These are phyloP conservation scores for Opisthocomus hoazin DNA, from an alignment of 2,113 vertebrate species.

Conservation along the genomic window DNA sequence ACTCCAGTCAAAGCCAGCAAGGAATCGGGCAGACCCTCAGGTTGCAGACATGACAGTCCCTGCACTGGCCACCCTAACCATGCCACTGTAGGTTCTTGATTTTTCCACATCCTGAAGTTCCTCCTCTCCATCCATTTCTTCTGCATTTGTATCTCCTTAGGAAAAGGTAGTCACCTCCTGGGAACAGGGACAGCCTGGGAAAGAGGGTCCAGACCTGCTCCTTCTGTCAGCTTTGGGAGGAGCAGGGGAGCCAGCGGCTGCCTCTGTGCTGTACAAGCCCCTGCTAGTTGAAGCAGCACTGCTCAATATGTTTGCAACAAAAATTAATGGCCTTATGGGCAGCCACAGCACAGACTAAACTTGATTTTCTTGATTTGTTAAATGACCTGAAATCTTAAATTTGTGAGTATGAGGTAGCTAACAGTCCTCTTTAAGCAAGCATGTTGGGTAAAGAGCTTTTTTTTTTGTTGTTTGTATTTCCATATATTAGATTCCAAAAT, in stretches of 20 bases:
- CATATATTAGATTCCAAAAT: background rate
- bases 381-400: background rate
- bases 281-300: background rate
- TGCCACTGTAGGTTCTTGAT: background rate
- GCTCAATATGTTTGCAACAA: background rate
- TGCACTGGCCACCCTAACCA: accelerated
- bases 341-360: background rate
- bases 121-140: accelerated
- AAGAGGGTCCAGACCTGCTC: background rate
- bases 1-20: background rate
- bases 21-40: accelerated
- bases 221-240: background rate
- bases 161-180: background rate
- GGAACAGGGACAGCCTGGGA: background rate
- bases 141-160: background rate
- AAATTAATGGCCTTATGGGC: background rate
- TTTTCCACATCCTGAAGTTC: background rate
- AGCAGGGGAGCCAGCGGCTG: background rate
- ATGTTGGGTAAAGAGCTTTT: background rate
- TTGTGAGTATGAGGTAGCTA: background rate
- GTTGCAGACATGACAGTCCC: background rate
- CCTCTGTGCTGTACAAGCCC: background rate
- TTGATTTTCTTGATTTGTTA: background rate
- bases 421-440: background rate
- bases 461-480: background rate